Evolutionary conservation across 2,888 invertebrate species (phyloP), one percentile per base, ranked within the genome.

Genomic region (Geotrupes spiniger): DNA sequence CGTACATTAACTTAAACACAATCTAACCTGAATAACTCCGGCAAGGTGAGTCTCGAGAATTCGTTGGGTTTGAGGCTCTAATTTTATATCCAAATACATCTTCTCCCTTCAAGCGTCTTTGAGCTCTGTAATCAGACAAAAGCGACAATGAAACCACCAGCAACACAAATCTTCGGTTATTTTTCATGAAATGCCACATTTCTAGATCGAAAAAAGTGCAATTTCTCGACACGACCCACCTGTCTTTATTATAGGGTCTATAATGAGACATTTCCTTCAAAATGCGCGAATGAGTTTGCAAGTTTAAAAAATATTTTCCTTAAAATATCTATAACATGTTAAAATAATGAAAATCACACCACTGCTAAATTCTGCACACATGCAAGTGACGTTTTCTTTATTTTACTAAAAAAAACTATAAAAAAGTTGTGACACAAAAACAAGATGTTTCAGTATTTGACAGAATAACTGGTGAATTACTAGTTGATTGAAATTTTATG

Each of bases 61-160:
- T 42, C 12, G 42, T 31, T 9, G 57, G 53, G 26, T 59, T 55
- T 25, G 66, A 54, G 10, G 81, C 81, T 56, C 71, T 71, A 59
- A 85, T 88, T 74, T 86, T 87, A 53, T 81, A 81, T 9, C 89
- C 89, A 73, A 83, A 89, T 41, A 91, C 88, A 75, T 87, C 83
- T 70, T 89, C 88, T 50, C 89, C 89, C 64, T 90, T 85, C 83
- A 92, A 87, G 65, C 91, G 84, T 70, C 87, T 88, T 65, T 85
- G 78, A 55, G 90, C 91, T 74, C 91, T 90, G 67, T 4, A 64
- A 63, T 57, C 52, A 51, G 62, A 51, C 53, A 60, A 55, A 39
- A n/a, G 17, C 17, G n/a, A 9, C 2, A 6, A 21, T 21, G 21
- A 21, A 21, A 21, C 6, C 4, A 21, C 6, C 6, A 4, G 6